Evolutionary conservation across 2,888 invertebrate species (phyloP).

Genomic region (Listrodromus nycthemerus): DNA sequence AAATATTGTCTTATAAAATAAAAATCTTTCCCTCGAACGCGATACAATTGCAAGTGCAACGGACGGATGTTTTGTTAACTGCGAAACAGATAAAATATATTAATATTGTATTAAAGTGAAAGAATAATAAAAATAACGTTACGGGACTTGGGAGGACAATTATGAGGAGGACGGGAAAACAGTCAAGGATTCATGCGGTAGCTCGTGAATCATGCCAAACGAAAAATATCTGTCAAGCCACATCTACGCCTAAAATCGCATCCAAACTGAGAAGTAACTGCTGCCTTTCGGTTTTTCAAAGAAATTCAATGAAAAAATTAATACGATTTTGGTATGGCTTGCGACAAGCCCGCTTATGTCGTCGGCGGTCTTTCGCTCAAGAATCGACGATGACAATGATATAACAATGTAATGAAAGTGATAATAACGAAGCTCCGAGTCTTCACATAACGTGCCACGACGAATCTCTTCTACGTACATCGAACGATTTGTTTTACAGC

Average conservation of each 20-base stretch:
- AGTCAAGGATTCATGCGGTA: slow-evolving; percentile 71
- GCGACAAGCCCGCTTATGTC: slow-evolving; percentile 27
- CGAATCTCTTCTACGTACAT: slow-evolving; percentile 56
- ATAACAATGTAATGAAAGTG: slow-evolving; percentile 20
- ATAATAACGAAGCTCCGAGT: slow-evolving; percentile 46
- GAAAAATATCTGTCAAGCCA: slow-evolving; percentile 65
- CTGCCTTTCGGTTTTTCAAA: slow-evolving; percentile 69
- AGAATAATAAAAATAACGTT: slow-evolving; percentile 42
- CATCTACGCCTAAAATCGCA: slow-evolving; percentile 58
- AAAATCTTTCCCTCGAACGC: not conserved
- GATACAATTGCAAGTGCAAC: slow-evolving; percentile 41
- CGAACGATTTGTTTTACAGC: slow-evolving; percentile 42
- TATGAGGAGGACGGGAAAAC: slow-evolving; percentile 19
- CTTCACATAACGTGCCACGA: slow-evolving; percentile 65
- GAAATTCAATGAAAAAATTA: slow-evolving; percentile 19
- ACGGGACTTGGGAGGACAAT: slow-evolving; percentile 22
- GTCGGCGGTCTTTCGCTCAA: not conserved
- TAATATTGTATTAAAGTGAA: slow-evolving; percentile 37
- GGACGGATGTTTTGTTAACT: slow-evolving; percentile 34
- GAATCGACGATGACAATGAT: slow-evolving; percentile 23
- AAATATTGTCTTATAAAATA: not conserved
- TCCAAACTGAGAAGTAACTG: slow-evolving; percentile 81
- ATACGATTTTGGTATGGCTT: slow-evolving; percentile 23
- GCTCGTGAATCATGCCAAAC: slow-evolving; percentile 74
- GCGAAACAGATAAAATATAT: slow-evolving; percentile 48